Conservation (phyloP, 2,888 invertebrate species). For the Drosophila prolongata region DNA sequence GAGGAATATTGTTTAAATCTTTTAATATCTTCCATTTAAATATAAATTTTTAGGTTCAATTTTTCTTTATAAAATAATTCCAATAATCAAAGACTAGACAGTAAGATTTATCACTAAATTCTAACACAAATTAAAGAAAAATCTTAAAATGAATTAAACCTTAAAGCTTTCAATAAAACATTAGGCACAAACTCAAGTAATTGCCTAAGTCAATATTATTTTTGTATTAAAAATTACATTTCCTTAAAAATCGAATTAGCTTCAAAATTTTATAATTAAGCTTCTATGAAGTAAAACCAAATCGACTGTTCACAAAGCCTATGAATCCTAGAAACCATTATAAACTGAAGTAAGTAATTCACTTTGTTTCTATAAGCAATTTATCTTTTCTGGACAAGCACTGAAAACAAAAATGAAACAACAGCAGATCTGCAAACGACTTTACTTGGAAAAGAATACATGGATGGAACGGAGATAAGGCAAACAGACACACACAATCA, state of each 20-base stretch:
- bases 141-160: no score
- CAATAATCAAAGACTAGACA: no score
- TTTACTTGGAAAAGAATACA: conserved; percentile 28
- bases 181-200: not conserved
- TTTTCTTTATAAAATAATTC: no score
- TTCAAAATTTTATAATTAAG: conserved; percentile 3
- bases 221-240: not conserved
- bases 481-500: conserved; percentile 28
- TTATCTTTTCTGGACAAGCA: conserved; percentile 28
- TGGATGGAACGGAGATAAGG: conserved; percentile 29
- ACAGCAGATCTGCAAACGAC: conserved; percentile 38
- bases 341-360: conserved; percentile 28
- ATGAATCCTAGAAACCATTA: not conserved
- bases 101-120: no score
- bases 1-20: no score
- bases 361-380: conserved; percentile 45
- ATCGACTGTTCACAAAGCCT: conserved; percentile 3
- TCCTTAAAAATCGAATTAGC: not conserved
- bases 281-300: conserved; percentile 7
- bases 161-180: not conserved
- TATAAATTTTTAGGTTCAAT: no score
- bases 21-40: no score
- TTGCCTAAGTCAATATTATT: not conserved
- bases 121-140: no score
- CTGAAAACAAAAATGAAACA: conserved; percentile 35